Evolutionary conservation across 2,888 invertebrate species (phyloP).

Genomic region (Agrotis exclamationis): DNA sequence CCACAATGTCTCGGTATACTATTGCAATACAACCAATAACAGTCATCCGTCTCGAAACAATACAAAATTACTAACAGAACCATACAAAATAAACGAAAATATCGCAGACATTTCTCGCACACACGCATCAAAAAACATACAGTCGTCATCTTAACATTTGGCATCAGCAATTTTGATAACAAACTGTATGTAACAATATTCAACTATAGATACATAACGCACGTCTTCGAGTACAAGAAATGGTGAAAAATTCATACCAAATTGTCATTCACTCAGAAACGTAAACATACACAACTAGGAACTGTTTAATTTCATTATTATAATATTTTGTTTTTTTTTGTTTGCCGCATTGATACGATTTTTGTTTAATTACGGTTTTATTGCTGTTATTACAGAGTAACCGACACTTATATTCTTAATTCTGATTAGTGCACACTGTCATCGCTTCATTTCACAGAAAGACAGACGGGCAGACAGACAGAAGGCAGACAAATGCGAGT

Average conservation of each 20-base stretch:
- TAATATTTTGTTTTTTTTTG: too few relatives aligned
- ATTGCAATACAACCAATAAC: slow-evolving; percentile 49
- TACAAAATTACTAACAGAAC: slow-evolving; percentile 57
- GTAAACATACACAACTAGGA: slow-evolving; percentile 48
- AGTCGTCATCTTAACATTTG: slow-evolving; percentile 55
- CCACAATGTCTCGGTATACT: slow-evolving; percentile 49
- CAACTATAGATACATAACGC: slow-evolving; percentile 62
- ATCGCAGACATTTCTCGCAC: slow-evolving; percentile 41
- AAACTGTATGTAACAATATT: slow-evolving; percentile 61
- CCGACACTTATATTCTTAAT: slow-evolving; percentile 32
- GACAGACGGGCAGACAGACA: slow-evolving; percentile 10
- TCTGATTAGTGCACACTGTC: slow-evolving; percentile 45
- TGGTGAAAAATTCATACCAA: slow-evolving; percentile 66
- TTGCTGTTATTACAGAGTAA: slow-evolving; percentile 33
- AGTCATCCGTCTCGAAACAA: slow-evolving; percentile 50
- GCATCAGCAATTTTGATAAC: slow-evolving; percentile 59
- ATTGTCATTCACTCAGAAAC: slow-evolving; percentile 57
- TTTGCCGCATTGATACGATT: background rate
- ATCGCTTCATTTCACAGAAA: background rate
- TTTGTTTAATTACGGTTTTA: slow-evolving; percentile 2
- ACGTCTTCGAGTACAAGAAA: slow-evolving; percentile 55
- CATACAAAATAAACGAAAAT: slow-evolving; percentile 59
- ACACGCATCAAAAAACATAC: slow-evolving; percentile 54
- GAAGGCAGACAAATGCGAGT: slow-evolving; percentile 39
- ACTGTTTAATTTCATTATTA: slow-evolving; percentile 52